These are phyloP conservation scores for Scomber japonicus DNA, from an alignment of 2,113 vertebrate species.

Conservation along the genomic window DNA sequence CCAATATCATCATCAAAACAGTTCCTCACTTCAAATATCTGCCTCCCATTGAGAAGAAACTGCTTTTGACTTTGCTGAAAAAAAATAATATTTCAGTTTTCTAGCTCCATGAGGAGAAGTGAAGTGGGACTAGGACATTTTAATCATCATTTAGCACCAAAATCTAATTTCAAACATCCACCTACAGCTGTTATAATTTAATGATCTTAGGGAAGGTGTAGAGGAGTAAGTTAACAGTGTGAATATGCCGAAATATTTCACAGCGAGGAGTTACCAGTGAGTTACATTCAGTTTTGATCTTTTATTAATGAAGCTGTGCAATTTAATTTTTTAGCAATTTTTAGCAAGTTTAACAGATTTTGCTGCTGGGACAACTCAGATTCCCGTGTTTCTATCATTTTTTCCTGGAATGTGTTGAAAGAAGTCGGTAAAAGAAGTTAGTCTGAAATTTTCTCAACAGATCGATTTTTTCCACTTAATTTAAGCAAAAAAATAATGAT, in stretches of 20 bases:
- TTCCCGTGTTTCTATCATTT: neutral
- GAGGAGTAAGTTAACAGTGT: conserved; percentile 17
- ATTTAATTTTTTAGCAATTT: neutral
- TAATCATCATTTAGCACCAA: conserved; percentile 46
- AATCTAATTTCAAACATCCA: conserved; percentile 53
- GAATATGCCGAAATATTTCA: neutral
- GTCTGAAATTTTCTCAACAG: too few species aligned
- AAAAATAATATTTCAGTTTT: neutral
- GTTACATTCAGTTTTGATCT: conserved; percentile 18
- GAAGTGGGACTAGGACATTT: conserved; percentile 23
- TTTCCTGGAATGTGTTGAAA: too few species aligned
- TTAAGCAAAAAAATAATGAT: neutral
- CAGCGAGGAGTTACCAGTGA: conserved; percentile 15
- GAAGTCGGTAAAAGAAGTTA: too few species aligned
- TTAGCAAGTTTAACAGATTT: neutral
- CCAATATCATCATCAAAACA: conserved; percentile 36
- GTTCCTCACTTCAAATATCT: conserved; percentile 12
- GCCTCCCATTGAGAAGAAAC: conserved; percentile 34
- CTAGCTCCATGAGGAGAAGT: neutral
- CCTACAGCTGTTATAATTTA: conserved; percentile 44
- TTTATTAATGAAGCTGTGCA: neutral
- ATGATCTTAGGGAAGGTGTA: conserved; percentile 30
- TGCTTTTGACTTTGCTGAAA: conserved; percentile 13
- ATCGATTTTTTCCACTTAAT: too few species aligned
- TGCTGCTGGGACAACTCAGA: neutral